Evolutionary conservation across 2,888 invertebrate species (phyloP), one percentile per base, ranked within the genome.

Genomic region (Ellobium chinense): DNA sequence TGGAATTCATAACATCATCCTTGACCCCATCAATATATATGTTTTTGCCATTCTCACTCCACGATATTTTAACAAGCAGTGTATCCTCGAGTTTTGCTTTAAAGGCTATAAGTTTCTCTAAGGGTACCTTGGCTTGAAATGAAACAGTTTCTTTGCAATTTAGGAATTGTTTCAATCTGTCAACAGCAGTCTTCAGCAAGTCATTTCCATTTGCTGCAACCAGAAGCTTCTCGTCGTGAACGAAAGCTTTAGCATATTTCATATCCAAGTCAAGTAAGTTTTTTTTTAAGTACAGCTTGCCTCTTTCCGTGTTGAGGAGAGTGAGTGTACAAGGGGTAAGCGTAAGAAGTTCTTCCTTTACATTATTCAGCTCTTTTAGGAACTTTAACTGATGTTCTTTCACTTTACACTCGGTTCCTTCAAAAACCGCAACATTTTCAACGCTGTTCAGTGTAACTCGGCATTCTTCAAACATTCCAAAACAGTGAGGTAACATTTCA

Each of bases 1-100:
- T 31, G 31, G 65, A 39, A 5, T 31, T 31, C 63, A 65, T 39
- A 5, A 75, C 75, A 75, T 75, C 75, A 75, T 75, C 75, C 27
- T 54, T 75, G 46, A 75, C 24, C 4, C 75, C 75, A 46, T 65
- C 65, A 63, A 75, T 54, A 54, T 7, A 29, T 4, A 75, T 54
- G n/a, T 29, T 56, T 54, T 5, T n/a, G 2, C 37, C n/a, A 9
- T 34, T 54, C 29, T 63, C 75, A 54, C 2, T 34, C 75, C 65
- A 75, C 9, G 39, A 39, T 24, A 46, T 18, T 65, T 65, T 75
- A 14, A 75, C 75, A 31, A 75, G 75, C n/a, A 65, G 54, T n/a
- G 46, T 31, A 29, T 29, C 9, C 65, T 75, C 75, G 24, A 75
- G 39, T 29, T 3, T 14, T 37, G 12, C n/a, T n/a, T 73, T 1